Evolutionary conservation across 1,140 invertebrate species (phyloP).

Genomic region (Cyrtorhinus lividipennis): DNA sequence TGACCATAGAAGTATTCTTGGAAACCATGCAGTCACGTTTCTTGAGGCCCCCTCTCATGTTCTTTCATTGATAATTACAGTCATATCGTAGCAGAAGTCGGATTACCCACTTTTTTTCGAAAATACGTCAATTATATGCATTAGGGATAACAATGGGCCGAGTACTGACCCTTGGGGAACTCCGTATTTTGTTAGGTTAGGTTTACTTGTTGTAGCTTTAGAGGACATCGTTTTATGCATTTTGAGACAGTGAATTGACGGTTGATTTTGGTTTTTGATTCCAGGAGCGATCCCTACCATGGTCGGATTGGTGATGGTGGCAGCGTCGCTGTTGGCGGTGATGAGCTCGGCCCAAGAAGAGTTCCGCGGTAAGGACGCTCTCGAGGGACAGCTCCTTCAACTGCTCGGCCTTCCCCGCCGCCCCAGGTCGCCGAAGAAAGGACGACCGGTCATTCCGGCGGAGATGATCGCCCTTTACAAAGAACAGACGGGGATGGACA

Average conservation of each 20-base stretch:
- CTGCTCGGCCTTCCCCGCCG: constrained; percentile 56
- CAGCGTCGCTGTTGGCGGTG: constrained; percentile 26
- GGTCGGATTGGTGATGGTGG: constrained; percentile 35
- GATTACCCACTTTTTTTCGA: too few relatives aligned
- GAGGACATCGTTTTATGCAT: not conserved
- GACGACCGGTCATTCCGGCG: constrained; percentile 46
- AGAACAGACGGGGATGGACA: constrained; percentile 39
- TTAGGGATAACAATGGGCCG: too few relatives aligned
- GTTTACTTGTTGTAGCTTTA: too few relatives aligned
- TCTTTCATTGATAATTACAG: too few relatives aligned
- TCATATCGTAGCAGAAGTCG: too few relatives aligned
- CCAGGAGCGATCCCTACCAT: constrained; percentile 37
- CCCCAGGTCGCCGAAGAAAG: constrained; percentile 33
- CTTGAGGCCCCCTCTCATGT: too few relatives aligned
- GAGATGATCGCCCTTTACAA: constrained; percentile 64
- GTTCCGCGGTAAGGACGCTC: constrained; percentile 27
- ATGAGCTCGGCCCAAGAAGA: constrained; percentile 20
- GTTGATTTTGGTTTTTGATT: constrained; percentile 26
- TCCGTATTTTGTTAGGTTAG: too few relatives aligned
- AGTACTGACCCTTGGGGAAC: too few relatives aligned
- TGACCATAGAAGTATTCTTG: too few relatives aligned
- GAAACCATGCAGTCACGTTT: too few relatives aligned
- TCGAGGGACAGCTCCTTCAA: constrained; percentile 53
- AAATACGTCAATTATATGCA: too few relatives aligned
- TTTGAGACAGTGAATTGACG: not conserved